Conservation (phyloP, 2,888 invertebrate genomes). For the Brenthis daphne region DNA sequence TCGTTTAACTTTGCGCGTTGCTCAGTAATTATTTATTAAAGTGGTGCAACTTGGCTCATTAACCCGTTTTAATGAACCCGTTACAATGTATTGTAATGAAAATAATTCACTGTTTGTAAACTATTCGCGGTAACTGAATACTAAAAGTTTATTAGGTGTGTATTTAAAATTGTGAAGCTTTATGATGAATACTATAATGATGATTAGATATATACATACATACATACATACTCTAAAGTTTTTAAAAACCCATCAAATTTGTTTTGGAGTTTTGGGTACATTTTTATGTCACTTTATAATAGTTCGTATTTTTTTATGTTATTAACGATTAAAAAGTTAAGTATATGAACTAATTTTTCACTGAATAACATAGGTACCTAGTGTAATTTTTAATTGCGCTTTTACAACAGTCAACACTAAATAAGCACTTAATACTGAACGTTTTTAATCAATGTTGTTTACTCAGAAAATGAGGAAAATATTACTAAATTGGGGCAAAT, state of each 20-base stretch:
- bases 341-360: no score
- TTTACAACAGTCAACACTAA: no score
- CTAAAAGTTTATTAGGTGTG: conserved; percentile 17
- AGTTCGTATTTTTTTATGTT: no score
- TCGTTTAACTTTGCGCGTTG: conserved; percentile 40
- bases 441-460: conserved; percentile 4
- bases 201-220: no score
- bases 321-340: no score
- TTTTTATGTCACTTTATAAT: no score
- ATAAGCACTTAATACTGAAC: no score
- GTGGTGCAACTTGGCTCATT: conserved; percentile 35
- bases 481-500: conserved; percentile 24
- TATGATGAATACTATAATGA: neutral
- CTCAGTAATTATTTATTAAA: conserved; percentile 39
- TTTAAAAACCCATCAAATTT: no score
- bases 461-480: conserved; percentile 25
- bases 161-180: conserved; percentile 5
- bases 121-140: conserved; percentile 14
- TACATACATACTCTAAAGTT: no score
- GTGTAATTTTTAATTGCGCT: no score
- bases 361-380: no score
- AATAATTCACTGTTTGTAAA: conserved; percentile 18
- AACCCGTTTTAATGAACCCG: conserved; percentile 33
- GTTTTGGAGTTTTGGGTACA: no score
- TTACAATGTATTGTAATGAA: conserved; percentile 22